Base-by-base conservation (phyloP, 2,797 vertebrate species). In the Micrastur ruficollis region DNA sequence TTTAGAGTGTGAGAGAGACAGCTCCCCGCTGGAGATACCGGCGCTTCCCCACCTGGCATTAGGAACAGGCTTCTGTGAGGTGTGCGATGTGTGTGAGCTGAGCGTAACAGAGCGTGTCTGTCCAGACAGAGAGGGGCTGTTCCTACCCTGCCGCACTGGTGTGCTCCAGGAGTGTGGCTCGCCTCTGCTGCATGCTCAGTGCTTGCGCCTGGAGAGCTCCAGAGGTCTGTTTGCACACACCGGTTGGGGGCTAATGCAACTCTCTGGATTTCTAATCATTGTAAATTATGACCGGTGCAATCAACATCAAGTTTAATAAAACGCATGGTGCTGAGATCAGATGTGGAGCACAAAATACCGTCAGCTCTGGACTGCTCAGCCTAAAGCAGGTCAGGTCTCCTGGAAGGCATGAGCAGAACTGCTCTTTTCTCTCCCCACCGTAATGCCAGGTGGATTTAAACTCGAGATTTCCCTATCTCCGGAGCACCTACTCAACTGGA, bases 401-500 rank as follows among this genome's bases (percentile, higher is more conserved):
- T 78, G 87, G 67, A 85, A 91, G 65, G 44, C 29, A 4, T 3
- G 40, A 83, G 32, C 80, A 52, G 91, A 74, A 56, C 91, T 88
- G 76, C 61, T 84, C 86, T 86, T 66, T 65, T 75, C 86, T 90
- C 42, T 95, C 91, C 72, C 59, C 68, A 59, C 20, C 1, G 5
- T 84, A 61, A 83, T 62, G 74, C 82, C 81, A 94, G 80, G 93
- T 95, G 86, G 93, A 73, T 73, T 91, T 92, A 47, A 89, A 61
- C 40, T 79, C 2, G 11, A 96, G 81, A 93, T 71, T 81, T 94
- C 83, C 92, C 72, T 7, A 2, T 93, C 88, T 92, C 68, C 11
- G 26, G 46, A 88, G 84, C 90, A 96, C 86, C 84, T 96, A 95
- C 96, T 89, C 92, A 87, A 89, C 91, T 97, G 94, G 94, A 93